A percentile compares a stretch with the other conserved stretches of the same genome.
Evolutionary conservation across 1,140 invertebrate species (phyloP).

Genomic region (Mamestra configurata): DNA sequence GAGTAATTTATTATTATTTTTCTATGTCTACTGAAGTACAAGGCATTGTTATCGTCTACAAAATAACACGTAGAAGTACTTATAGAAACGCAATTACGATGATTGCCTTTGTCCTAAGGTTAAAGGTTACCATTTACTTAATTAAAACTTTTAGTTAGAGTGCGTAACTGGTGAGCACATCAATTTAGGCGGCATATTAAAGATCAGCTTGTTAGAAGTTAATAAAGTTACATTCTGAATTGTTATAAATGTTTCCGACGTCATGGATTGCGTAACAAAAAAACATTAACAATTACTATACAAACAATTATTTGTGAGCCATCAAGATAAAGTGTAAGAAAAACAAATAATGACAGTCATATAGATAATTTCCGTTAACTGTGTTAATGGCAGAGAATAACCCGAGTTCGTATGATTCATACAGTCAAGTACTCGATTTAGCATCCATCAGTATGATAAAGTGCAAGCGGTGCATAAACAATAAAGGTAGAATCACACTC

Average conservation of each 20-base stretch:
- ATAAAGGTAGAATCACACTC: not conserved
- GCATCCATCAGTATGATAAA: constrained; percentile 24
- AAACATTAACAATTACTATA: constrained; percentile 1
- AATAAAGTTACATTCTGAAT: too few relatives aligned
- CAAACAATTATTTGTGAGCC: constrained; percentile 12
- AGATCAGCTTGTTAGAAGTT: not conserved
- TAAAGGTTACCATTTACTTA: not conserved
- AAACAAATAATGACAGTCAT: not conserved
- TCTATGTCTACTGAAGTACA: not conserved
- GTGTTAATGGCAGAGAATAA: constrained; percentile 19
- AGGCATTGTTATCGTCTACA: not conserved
- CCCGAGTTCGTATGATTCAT: constrained; percentile 22
- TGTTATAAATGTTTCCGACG: not conserved
- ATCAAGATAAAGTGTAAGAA: constrained; percentile 20
- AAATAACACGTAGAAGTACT: not conserved
- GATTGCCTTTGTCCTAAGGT: not conserved
- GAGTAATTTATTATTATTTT: not conserved
- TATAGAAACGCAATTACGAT: constrained; percentile 9
- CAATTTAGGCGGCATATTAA: not conserved
- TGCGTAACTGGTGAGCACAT: not conserved
- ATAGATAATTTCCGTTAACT: constrained; percentile 24
- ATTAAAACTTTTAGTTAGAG: not conserved
- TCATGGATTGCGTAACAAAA: not conserved
- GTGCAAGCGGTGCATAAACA: not conserved
- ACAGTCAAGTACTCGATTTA: constrained; percentile 19